Percentiles rank a stretch among this genome's conserved stretches.
phyloP scores from a whole-genome alignment of 2,888 invertebrate genomes.

The Rhabditophanes sp. region DNA sequence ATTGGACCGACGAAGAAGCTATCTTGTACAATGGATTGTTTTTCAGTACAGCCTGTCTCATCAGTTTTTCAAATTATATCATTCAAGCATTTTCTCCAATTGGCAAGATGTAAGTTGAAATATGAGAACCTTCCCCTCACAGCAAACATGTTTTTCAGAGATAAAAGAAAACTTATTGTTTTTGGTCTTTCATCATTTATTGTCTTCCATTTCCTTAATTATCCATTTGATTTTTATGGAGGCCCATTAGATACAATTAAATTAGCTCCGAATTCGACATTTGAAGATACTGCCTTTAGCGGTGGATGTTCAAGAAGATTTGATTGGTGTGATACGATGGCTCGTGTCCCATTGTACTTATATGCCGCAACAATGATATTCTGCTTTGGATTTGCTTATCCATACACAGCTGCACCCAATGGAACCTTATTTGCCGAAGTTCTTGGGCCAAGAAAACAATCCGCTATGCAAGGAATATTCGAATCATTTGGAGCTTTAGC shows the following conservation, averaged over 20 bases:
- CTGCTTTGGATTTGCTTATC: conserved; percentile 19
- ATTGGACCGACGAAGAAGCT: conserved; percentile 41
- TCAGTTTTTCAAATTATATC: conserved; percentile 3
- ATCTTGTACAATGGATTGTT: conserved; percentile 42
- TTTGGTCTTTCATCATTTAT: conserved; percentile 8
- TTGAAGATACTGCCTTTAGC: conserved; percentile 12
- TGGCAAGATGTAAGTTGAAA: conserved; percentile 8
- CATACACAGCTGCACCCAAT: conserved; percentile 15
- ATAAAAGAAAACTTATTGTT: conserved; percentile 2
- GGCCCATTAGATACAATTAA: conserved; percentile 12
- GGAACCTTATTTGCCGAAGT: conserved; percentile 17
- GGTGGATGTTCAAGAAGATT: conserved; percentile 15
- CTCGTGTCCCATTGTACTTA: conserved; percentile 14
- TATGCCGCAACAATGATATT: conserved; percentile 15
- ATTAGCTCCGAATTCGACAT: conserved; percentile 6
- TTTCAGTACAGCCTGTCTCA: conserved; percentile 17
- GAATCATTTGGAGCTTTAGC: conserved; percentile 12
- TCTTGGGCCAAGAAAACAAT: conserved; percentile 16
- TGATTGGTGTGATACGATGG: conserved; percentile 15
- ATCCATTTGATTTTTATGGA: conserved; percentile 18
- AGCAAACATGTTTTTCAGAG: neutral
- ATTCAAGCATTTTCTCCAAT: conserved; percentile 14
- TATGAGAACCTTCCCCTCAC: neutral
- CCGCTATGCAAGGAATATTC: conserved; percentile 13
- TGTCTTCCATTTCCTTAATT: conserved; percentile 14